These are phyloP conservation scores for Shargacucullia verbasci DNA, from an alignment of 2,888 invertebrate species.

Conservation along the genomic window DNA sequence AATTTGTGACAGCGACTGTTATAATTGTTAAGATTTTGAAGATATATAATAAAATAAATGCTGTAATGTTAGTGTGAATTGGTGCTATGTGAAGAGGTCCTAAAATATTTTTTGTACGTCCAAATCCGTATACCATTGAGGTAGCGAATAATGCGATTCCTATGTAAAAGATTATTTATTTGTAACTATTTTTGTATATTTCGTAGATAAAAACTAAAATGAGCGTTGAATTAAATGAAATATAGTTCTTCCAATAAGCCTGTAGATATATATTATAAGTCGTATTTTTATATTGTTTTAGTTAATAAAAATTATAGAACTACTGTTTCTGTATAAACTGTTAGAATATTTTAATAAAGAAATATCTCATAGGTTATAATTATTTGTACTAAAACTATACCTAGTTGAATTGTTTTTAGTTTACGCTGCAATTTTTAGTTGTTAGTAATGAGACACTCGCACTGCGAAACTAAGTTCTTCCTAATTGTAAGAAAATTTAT, in stretches of 20 bases:
- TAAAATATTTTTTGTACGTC: constrained; percentile 62
- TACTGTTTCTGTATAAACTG: constrained; percentile 83
- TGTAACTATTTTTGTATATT: constrained; percentile 86
- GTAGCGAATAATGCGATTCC: constrained; percentile 74
- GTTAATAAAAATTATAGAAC: constrained; percentile 61
- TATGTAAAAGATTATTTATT: constrained; percentile 86
- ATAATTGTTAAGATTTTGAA: constrained; percentile 45
- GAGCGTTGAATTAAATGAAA: constrained; percentile 65
- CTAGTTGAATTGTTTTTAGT: constrained; percentile 76
- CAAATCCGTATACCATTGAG: constrained; percentile 67
- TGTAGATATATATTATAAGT: constrained; percentile 82
- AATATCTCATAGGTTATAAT: constrained; percentile 81
- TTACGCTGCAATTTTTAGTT: constrained; percentile 75
- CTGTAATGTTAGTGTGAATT: constrained; percentile 56
- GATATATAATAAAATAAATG: constrained; percentile 52
- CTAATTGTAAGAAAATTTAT: constrained; percentile 87
- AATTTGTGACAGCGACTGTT: constrained; percentile 40
- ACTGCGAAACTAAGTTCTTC: constrained; percentile 84
- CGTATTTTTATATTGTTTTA: constrained; percentile 69
- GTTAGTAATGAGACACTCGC: constrained; percentile 77
- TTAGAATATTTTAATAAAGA: constrained; percentile 75
- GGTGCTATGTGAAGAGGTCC: constrained; percentile 74
- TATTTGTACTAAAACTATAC: constrained; percentile 81
- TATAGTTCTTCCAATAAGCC: constrained; percentile 80
- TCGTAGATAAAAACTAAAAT: constrained; percentile 70